phyloP scores from a whole-genome alignment of 2,113 vertebrate species.

The Orientallactaga bullata region DNA sequence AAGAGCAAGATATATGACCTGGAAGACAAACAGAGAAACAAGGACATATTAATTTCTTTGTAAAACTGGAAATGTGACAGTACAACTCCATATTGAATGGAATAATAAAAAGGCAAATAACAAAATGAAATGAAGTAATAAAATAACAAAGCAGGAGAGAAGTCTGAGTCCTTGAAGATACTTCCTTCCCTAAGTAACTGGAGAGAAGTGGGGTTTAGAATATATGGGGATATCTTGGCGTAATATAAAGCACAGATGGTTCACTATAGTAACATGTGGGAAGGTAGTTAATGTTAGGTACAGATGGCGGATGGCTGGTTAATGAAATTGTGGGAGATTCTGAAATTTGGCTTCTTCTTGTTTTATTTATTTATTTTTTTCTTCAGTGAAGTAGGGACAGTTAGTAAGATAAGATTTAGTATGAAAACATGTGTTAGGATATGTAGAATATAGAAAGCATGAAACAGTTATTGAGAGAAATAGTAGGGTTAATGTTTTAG shows the following conservation, averaged over 20 bases:
- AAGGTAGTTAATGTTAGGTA: constrained; percentile 61
- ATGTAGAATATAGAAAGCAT: not conserved
- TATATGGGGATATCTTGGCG: constrained; percentile 48
- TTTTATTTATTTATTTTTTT: constrained; percentile 46
- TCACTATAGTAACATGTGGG: constrained; percentile 76
- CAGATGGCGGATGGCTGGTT: constrained; percentile 66
- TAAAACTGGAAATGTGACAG: not conserved
- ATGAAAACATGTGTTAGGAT: not conserved
- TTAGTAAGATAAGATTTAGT: not conserved
- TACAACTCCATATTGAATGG: not conserved
- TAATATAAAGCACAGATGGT: constrained; percentile 68
- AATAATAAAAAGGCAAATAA: not conserved
- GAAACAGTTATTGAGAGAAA: not conserved
- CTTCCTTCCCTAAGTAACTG: constrained; percentile 45
- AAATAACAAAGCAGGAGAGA: not conserved
- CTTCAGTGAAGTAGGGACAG: constrained; percentile 38
- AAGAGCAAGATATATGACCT: not conserved
- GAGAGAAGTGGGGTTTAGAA: not conserved
- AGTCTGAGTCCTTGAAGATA: not conserved
- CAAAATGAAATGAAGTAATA: not conserved
- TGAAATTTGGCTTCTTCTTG: constrained; percentile 55
- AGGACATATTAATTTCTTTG: not conserved
- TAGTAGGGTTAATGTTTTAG: not conserved
- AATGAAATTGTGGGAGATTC: constrained; percentile 68
- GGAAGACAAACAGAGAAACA: not conserved